These are phyloP conservation scores for Enteromius fasciolatus DNA, from an alignment of 2,797 vertebrate species.

Conservation along the genomic window DNA sequence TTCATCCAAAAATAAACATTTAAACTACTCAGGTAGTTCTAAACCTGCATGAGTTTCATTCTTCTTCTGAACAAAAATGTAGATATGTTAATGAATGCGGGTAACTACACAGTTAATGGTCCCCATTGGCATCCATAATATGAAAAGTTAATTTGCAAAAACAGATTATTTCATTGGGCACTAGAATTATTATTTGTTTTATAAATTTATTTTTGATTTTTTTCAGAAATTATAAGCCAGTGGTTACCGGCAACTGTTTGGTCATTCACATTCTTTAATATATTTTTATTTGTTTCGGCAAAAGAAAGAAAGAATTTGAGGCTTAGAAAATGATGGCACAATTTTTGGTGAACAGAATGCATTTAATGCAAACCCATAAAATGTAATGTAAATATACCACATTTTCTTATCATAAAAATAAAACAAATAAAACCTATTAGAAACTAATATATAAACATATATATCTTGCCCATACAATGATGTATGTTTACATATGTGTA, in stretches of 20 bases:
- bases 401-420: background rate
- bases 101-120: background rate
- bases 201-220: background rate
- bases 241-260: background rate
- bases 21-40: no score
- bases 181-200: no score
- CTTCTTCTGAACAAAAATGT: background rate
- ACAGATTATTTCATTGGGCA: no score
- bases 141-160: background rate
- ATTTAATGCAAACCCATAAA: background rate
- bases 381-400: background rate
- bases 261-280: background rate
- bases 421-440: background rate
- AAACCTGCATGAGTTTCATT: background rate
- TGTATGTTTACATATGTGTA: background rate
- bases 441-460: background rate
- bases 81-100: background rate
- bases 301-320: background rate
- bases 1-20: background rate
- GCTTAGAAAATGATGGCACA: background rate
- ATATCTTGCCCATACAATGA: background rate
- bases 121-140: background rate
- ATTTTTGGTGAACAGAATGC: background rate
- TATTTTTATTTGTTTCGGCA: background rate
- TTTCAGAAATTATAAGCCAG: background rate